Percentiles rank a stretch among this genome's conserved stretches.
Conservation (phyloP, 2,888 invertebrate genomes). For the Terebella lapidaria region DNA sequence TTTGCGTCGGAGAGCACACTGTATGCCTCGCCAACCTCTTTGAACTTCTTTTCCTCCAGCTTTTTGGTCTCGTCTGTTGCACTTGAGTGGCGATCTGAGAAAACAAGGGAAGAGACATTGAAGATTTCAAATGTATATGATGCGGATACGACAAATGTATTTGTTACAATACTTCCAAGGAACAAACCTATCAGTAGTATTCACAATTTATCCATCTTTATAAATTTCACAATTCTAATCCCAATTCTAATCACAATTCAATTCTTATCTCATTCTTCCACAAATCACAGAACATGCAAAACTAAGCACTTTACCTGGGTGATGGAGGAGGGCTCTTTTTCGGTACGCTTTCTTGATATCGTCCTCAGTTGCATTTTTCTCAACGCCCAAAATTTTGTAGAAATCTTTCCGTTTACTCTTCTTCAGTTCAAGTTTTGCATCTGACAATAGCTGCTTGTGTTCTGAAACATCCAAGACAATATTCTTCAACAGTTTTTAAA, state of each 20-base stretch:
- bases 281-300: not conserved
- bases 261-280: not conserved
- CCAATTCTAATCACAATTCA: too few species aligned
- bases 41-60: slow-evolving; percentile 89
- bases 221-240: too few species aligned
- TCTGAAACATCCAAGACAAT: slow-evolving; percentile 57
- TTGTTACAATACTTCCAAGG: not conserved
- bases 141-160: not conserved
- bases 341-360: slow-evolving; percentile 93
- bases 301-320: slow-evolving; percentile 64
- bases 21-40: slow-evolving; percentile 95
- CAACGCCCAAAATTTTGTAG: slow-evolving; percentile 86
- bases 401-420: slow-evolving; percentile 92
- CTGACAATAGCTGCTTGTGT: slow-evolving; percentile 73
- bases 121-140: not conserved
- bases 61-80: slow-evolving; percentile 78
- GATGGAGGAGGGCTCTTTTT: slow-evolving; percentile 81
- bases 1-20: slow-evolving; percentile 83
- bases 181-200: not conserved
- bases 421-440: slow-evolving; percentile 83
- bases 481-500: too few species aligned
- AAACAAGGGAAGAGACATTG: not conserved
- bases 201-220: too few species aligned
- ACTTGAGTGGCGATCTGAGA: slow-evolving; percentile 78
- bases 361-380: slow-evolving; percentile 76